Base-by-base conservation (phyloP, 2,888 invertebrate species). In the Aporophyla nigra region DNA sequence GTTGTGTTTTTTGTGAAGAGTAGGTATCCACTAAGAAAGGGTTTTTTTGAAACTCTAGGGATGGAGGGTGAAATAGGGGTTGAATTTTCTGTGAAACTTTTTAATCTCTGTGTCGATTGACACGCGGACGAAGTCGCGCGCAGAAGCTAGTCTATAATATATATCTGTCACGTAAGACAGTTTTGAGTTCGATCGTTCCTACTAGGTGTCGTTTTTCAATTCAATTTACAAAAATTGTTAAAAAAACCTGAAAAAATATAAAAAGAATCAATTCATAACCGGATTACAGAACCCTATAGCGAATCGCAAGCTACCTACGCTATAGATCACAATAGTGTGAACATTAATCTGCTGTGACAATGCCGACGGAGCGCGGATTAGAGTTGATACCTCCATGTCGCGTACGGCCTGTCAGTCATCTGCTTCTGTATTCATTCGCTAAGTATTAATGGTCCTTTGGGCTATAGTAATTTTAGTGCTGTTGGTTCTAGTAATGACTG, bases 271-370 rank as follows among this genome's bases (percentile, higher is more conserved):
- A 21, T 46, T 46, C 61, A 33, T 62, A 40, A 21, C 12, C 9
- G 14, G 63, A 65, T 82, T 65, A 82, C 33, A 56, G 33, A 73
- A 40, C 56, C 21, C 0, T 6, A 12, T 4, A 27, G 19, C 6
- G 33, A 66, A 78, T 67, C 43, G 46, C 62, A 74, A 70, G 43
- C 73, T 74, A 69, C 24, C 6, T 16, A 16, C 5, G 74, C 49
- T 70, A 54, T 54, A 80, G 33, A 73, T 76, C 53, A 77, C 46
- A 75, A 59, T 67, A 40, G 76, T 76, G 46, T 46, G 76, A 73
- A 73, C 85, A 71, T 73, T 83, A 84, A 77, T 83, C 70, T 61
- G 51, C 10, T 40, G 53, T 14, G 46, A 83, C 77, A 85, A 68
- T 63, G 77, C 59, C 59, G 77, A 71, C 72, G 62, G 59, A 58